Evolutionary conservation across 2,888 invertebrate genomes (phyloP).

Genomic region (Allophyes oxyacanthae): DNA sequence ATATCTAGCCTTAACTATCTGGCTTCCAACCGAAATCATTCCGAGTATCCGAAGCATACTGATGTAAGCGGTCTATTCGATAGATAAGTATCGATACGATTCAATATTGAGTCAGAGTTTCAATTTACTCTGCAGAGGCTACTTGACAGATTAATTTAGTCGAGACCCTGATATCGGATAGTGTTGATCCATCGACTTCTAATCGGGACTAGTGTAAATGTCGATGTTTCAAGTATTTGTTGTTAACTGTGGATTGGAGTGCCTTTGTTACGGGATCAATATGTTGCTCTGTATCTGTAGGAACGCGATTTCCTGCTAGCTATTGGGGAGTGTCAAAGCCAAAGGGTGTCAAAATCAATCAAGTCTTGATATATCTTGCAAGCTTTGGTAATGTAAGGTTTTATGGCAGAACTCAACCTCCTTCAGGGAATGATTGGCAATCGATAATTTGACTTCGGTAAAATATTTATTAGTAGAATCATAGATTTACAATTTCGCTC

Average conservation of each 20-base stretch:
- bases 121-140: conserved; percentile 46
- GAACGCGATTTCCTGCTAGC: conserved; percentile 26
- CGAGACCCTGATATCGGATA: conserved; percentile 50
- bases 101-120: conserved; percentile 48
- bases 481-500: too few species aligned
- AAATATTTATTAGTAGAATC: too few species aligned
- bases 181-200: conserved; percentile 56
- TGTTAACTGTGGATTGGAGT: conserved; percentile 37
- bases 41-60: conserved; percentile 11
- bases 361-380: too few species aligned
- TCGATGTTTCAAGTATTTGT: conserved; percentile 44
- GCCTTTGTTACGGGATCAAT: conserved; percentile 46
- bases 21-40: conserved; percentile 16
- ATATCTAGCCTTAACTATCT: conserved; percentile 15
- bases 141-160: conserved; percentile 53
- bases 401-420: too few species aligned
- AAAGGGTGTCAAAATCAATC: not conserved
- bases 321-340: conserved; percentile 1
- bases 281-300: conserved; percentile 17
- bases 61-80: conserved; percentile 16
- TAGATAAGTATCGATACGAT: conserved; percentile 31
- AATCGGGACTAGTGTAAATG: conserved; percentile 51
- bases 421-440: too few species aligned
- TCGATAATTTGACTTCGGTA: too few species aligned
- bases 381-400: too few species aligned